phyloP scores from a whole-genome alignment of 2,113 vertebrate species.

The Eolophus roseicapilla region DNA sequence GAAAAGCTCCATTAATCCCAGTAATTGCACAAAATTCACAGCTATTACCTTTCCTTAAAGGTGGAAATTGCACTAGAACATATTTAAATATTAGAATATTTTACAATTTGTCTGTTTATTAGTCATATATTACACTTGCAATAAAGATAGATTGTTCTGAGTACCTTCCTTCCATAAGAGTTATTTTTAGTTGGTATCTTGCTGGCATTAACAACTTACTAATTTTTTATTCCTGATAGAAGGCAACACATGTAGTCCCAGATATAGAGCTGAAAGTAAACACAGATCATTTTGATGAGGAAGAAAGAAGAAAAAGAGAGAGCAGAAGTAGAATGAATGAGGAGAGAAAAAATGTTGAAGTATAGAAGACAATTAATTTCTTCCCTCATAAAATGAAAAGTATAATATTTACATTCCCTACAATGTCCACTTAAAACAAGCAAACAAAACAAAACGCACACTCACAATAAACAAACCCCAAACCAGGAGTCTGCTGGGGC shows the following conservation, averaged over 20 bases:
- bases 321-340: neutral
- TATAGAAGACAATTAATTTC: neutral
- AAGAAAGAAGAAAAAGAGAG: neutral
- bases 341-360: neutral
- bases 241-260: neutral
- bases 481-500: neutral
- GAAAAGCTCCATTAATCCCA: neutral
- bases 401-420: neutral
- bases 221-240: neutral
- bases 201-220: neutral
- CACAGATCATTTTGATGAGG: neutral
- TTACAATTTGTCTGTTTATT: neutral
- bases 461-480: fast-evolving
- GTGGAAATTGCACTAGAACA: neutral
- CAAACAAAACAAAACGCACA: neutral
- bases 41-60: neutral
- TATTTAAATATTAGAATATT: neutral
- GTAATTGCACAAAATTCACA: neutral
- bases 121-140: neutral
- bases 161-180: neutral
- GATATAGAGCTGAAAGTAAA: neutral
- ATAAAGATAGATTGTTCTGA: neutral
- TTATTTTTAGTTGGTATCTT: neutral
- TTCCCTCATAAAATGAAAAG: neutral
- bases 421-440: neutral